A percentile compares a stretch with the other conserved stretches of the same genome.
Evolutionary conservation across 2,888 invertebrate species (phyloP).

Genomic region (Lysandra bellargus): DNA sequence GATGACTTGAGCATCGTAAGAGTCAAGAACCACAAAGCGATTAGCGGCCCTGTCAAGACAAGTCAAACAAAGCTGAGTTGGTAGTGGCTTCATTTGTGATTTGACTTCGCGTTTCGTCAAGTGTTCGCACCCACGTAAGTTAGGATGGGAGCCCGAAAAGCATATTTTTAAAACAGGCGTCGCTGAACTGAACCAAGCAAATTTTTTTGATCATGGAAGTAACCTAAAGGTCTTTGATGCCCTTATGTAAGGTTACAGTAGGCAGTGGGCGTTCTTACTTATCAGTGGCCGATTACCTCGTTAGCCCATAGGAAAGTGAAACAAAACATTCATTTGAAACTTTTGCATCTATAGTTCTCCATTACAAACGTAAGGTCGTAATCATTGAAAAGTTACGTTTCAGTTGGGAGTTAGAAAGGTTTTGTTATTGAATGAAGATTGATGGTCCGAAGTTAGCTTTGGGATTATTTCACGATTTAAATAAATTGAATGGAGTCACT

Average conservation of each 20-base stretch:
- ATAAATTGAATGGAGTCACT: slow-evolving; percentile 32
- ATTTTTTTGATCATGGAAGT: too few relatives aligned
- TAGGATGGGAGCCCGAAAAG: too few relatives aligned
- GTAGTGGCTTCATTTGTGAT: too few relatives aligned
- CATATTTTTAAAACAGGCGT: too few relatives aligned
- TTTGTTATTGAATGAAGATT: slow-evolving; percentile 42
- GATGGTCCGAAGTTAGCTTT: slow-evolving; percentile 42
- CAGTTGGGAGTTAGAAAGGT: slow-evolving; percentile 34
- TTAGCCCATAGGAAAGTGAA: neutral
- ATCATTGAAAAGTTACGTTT: slow-evolving; percentile 33
- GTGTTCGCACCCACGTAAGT: too few relatives aligned
- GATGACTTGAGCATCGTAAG: too few relatives aligned
- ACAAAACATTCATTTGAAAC: neutral
- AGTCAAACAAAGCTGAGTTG: too few relatives aligned
- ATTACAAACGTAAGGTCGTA: slow-evolving; percentile 21
- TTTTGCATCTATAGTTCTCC: slow-evolving; percentile 9
- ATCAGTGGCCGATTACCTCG: neutral
- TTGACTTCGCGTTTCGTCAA: too few relatives aligned
- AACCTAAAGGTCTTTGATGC: too few relatives aligned
- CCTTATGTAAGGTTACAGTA: neutral
- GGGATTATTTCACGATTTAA: slow-evolving; percentile 39
- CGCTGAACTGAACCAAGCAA: too few relatives aligned
- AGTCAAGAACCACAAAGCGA: too few relatives aligned
- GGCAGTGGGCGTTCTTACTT: neutral
- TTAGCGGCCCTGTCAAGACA: too few relatives aligned